Percentiles rank a stretch among this genome's conserved stretches.
Evolutionary conservation across 2,113 vertebrate genomes (phyloP).

Genomic region (Cyprinodon tularosa): DNA sequence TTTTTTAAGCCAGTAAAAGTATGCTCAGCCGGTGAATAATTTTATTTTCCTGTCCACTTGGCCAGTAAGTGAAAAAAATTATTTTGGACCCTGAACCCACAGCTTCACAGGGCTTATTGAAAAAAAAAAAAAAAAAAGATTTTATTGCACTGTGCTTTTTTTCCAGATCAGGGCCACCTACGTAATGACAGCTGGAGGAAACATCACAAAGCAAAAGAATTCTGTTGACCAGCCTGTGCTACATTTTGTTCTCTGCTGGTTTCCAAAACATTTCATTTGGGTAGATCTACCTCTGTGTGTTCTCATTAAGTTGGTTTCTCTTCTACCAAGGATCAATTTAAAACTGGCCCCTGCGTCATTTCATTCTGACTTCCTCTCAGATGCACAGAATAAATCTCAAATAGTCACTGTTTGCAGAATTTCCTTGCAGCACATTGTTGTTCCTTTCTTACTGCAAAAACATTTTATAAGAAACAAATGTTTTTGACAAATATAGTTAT

Average conservation of each 20-base stretch:
- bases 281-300: background rate
- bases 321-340: background rate
- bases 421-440: background rate
- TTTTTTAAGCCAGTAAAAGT: too few species aligned
- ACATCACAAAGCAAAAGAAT: background rate
- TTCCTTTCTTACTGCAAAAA: background rate
- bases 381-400: background rate
- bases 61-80: too few species aligned
- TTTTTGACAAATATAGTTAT: too few species aligned
- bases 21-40: too few species aligned
- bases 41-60: too few species aligned
- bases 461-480: background rate
- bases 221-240: background rate
- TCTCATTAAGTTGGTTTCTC: background rate
- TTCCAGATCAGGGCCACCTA: background rate
- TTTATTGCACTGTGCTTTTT: background rate
- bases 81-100: too few species aligned
- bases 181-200: background rate
- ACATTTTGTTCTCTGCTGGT: background rate
- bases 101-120: too few species aligned
- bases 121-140: too few species aligned
- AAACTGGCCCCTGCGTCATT: background rate
- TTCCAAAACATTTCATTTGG: background rate
- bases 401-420: background rate
- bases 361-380: background rate